phyloP scores from a whole-genome alignment of 1,140 invertebrate genomes.

The Nautilus pompilius region DNA sequence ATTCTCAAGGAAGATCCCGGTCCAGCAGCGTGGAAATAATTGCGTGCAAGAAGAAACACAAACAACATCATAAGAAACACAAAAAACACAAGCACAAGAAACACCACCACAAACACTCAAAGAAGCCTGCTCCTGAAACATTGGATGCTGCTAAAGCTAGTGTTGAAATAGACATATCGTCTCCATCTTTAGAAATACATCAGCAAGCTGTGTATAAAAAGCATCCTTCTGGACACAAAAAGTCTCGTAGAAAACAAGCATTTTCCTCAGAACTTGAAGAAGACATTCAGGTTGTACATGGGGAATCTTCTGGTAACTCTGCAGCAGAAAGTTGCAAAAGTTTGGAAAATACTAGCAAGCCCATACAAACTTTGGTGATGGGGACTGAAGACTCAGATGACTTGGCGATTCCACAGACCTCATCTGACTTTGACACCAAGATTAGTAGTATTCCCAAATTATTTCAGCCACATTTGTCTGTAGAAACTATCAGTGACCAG shows the following conservation, averaged over 20 bases:
- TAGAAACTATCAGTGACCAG: too few species aligned
- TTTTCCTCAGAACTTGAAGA: too few species aligned
- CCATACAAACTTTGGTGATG: not conserved
- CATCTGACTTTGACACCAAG: constrained; percentile 1
- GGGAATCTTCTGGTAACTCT: not conserved
- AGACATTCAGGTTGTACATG: too few species aligned
- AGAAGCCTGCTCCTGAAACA: not conserved
- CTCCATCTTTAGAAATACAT: not conserved
- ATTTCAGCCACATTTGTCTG: too few species aligned
- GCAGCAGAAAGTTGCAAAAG: not conserved
- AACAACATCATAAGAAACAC: constrained; percentile 22
- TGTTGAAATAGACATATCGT: not conserved
- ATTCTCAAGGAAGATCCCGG: constrained; percentile 4
- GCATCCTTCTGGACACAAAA: constrained; percentile 37
- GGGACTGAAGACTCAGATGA: not conserved
- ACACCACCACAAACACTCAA: constrained; percentile 1
- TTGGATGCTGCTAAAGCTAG: not conserved
- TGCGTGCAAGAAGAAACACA: constrained; percentile 8
- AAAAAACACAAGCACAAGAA: constrained; percentile 12
- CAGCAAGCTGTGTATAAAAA: constrained; percentile 23
- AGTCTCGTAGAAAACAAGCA: constrained; percentile 5
- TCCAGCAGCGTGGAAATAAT: not conserved
- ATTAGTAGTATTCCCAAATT: too few species aligned
- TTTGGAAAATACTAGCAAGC: not conserved
- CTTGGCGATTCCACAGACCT: constrained; percentile 3